These are phyloP conservation scores for Latrodectus hesperus DNA, from an alignment of 2,888 invertebrate genomes.

Conservation along the genomic window DNA sequence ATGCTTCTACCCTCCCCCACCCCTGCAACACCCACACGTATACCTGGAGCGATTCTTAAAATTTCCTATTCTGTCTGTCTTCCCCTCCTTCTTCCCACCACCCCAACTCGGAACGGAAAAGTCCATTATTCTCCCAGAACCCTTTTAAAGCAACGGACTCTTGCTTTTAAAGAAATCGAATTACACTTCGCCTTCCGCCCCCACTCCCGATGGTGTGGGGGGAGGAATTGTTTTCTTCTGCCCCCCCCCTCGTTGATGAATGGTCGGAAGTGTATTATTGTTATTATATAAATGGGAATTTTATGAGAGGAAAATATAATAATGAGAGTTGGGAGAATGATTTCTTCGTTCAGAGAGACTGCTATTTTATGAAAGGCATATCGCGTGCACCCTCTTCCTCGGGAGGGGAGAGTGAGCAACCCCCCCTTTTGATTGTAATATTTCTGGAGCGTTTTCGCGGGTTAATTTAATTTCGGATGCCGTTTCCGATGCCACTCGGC, in stretches of 20 bases:
- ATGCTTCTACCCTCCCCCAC: no score
- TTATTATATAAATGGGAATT: constrained; percentile 58
- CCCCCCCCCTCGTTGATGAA: not conserved
- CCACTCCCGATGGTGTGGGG: not conserved
- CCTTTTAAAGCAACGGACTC: constrained; percentile 7
- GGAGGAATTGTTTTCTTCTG: not conserved
- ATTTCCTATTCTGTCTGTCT: no score
- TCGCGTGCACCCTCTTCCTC: not conserved
- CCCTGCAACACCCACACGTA: no score
- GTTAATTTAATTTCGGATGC: not conserved
- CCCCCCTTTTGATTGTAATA: no score
- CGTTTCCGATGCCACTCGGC: constrained; percentile 3
- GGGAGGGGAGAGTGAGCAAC: not conserved
- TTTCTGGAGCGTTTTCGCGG: not conserved
- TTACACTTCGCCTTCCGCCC: not conserved
- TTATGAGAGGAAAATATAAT: constrained; percentile 49
- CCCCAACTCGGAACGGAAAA: no score
- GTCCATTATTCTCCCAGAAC: not conserved
- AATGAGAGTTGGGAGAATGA: constrained; percentile 20
- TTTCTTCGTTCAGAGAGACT: no score
- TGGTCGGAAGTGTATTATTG: constrained; percentile 20
- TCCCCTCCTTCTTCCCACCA: no score
- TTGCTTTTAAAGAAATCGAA: constrained; percentile 29
- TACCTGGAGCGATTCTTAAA: no score
- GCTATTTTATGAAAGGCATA: no score